Base-by-base conservation (phyloP, 2,113 vertebrate species). In the Pteropus alecto region DNA sequence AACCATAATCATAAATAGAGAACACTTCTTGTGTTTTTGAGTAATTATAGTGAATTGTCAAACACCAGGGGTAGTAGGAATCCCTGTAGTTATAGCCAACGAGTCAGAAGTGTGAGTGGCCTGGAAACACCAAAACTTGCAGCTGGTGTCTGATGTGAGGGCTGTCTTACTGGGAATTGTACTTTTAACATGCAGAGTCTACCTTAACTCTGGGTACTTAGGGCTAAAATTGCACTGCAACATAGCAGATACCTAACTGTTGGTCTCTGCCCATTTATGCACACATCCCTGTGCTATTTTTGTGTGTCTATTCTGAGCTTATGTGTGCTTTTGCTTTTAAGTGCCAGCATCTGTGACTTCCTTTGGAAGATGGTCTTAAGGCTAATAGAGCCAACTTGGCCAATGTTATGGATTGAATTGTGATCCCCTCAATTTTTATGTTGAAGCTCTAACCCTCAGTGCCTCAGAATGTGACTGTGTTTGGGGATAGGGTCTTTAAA, bases 31-130 rank as follows among this genome's bases (percentile, higher is more conserved):
- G 30, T 56, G 28, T 79, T 19, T 51, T 5, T 26, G 7, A 28
- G 10, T 76, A 18, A 70, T 76, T 81, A 12, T 79, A 76, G 65
- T 58, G 46, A 28, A 82, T 77, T 76, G 24, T 56, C 76, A 63
- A 46, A 83, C 6, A 18, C 70, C 13, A 70, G 5, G 10, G 3
- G 22, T 46, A 46, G 28, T 18, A 4, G 18, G 18, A n/a, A 5
- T 21, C 19, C 13, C 1, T 19, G 1, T 1, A 16, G 41, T 54
- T 51, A 1, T 43, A 60, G 13, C 6, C 26, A 12, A 0, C 5
- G 46, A 33, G 12, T 83, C 54, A 71, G 21, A 60, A 82, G 12
- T 19, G 13, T 30, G 56, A 5, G 48, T 61, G 28, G 6, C 9
- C 15, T 71, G 14, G 28, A 11, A 58, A 61, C 7, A n/a, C 11